Base-by-base conservation (phyloP, 2,888 invertebrate genomes). In the Napeogenes inachia region DNA sequence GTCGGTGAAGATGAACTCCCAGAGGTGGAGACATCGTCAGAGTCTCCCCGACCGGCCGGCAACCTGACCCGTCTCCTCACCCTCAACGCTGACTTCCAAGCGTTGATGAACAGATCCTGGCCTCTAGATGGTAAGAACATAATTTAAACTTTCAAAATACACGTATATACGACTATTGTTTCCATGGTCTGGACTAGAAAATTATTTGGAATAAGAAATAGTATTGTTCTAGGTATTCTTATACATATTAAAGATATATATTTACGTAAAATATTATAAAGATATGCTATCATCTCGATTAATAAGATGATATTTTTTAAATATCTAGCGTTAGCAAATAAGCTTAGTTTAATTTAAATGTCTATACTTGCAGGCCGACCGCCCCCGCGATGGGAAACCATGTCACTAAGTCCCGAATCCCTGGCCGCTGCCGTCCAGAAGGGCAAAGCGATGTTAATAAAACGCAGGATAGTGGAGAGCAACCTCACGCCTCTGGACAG, bases 391-490 rank as follows among this genome's bases (percentile, higher is more conserved):
- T 88, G 85, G 85, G 77, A 72, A 0, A 75, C 70, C 2, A 63
- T 66, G 0, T 59, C 71, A 0, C 81, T 90, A 0, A 84, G 82
- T 2, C 72, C 81, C 0, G 77, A 82, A 0, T 86, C 91, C 45
- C 78, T 92, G 62, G 79, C 82, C 5, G 79, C 84, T 8, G 94
- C 94, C 0, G 79, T 93, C 1, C 71, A 80, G 55, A 89, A 84
- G 4, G 94, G 94, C 0, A 85, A 91, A 33, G 86, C 84, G 32
- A 93, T 93, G 0, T 84, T 96, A 8, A 79, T 84, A 0, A 83
- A 91, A 56, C 89, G 93, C 4, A 87, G 91, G 63, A 78, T 86
- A 13, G 81, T 93, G 4, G 95, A 95, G 68, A 85, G 84, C 45
- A 56, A 65, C 5, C 74, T 87, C 6, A 76, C 64, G 30, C 92